Conservation (phyloP, 2,797 vertebrate species). For the Myiotriccus ornatus region DNA sequence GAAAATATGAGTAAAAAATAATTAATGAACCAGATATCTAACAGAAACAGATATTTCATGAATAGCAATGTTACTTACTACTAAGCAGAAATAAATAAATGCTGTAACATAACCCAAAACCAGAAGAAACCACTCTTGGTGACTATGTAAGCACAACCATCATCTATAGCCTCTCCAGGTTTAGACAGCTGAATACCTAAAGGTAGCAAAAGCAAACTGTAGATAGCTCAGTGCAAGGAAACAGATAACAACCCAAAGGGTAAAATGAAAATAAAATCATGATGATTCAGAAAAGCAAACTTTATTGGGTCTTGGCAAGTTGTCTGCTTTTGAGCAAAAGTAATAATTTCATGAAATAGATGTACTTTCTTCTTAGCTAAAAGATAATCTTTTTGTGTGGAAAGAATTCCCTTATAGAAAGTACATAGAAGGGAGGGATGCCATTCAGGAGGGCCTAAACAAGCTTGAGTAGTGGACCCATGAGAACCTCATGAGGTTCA, state of each 20-base stretch:
- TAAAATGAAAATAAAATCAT: background rate
- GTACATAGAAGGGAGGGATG: background rate
- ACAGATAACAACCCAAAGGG: background rate
- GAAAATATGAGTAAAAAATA: background rate
- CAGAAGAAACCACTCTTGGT: background rate
- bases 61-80: background rate
- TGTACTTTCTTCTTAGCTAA: background rate
- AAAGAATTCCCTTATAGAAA: background rate
- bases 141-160: background rate
- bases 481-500: background rate
- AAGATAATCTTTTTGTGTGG: background rate
- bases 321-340: background rate
- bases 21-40: background rate
- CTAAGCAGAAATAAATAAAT: background rate
- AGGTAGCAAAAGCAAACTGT: background rate
- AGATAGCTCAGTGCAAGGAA: background rate
- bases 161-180: background rate
- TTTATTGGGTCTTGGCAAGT: background rate
- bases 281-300: background rate
- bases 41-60: background rate
- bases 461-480: background rate
- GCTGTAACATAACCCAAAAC: background rate
- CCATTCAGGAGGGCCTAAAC: background rate
- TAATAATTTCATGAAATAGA: background rate
- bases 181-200: background rate